phyloP scores from a whole-genome alignment of 2,113 vertebrate species.

The Mohoua ochrocephala region DNA sequence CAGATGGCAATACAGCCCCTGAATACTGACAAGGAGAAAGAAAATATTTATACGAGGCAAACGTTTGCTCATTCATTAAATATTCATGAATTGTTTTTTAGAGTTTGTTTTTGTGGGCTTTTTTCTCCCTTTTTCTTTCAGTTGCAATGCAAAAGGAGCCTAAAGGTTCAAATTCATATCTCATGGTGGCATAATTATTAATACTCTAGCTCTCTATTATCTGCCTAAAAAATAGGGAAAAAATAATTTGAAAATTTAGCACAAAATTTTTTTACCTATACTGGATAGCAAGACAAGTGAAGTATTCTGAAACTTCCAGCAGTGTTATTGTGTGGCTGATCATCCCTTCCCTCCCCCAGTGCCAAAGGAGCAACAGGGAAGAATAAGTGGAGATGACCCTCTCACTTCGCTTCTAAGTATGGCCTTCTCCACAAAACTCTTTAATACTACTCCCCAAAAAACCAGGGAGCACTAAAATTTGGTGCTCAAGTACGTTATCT shows the following conservation, averaged over 20 bases:
- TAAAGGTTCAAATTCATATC: slow-evolving; percentile 26
- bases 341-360: not conserved
- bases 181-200: slow-evolving; percentile 22
- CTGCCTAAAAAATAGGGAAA: not conserved
- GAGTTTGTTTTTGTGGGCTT: not conserved
- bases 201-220: slow-evolving; percentile 18
- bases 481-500: not conserved
- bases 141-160: slow-evolving; percentile 7
- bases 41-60: slow-evolving; percentile 66
- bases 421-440: not conserved
- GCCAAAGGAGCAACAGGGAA: not conserved
- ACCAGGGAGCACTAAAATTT: not conserved
- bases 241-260: not conserved
- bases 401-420: not conserved
- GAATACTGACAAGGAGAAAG: slow-evolving; percentile 60
- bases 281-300: not conserved
- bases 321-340: not conserved
- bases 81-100: slow-evolving; percentile 49
- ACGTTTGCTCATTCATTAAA: slow-evolving; percentile 60
- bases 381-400: not conserved
- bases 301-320: not conserved
- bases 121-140: not conserved
- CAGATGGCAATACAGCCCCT: slow-evolving; percentile 64
- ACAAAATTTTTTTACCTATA: not conserved
- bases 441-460: not conserved